Base-by-base conservation (phyloP, 2,797 vertebrate species). In the Pangasius krempfi region DNA sequence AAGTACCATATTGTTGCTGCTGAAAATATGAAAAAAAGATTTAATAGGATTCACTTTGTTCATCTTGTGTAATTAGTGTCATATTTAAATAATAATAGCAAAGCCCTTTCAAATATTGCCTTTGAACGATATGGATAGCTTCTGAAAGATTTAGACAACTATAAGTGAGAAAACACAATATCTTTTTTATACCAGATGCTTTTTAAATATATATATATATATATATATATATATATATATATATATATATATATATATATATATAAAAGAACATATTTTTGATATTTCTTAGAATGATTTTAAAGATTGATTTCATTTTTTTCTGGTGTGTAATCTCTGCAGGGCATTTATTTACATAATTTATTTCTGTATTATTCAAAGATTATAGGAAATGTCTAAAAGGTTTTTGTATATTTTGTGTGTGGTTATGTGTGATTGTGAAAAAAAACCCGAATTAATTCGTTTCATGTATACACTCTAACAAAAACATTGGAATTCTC, bases 231-330 rank as follows among this genome's bases (percentile, higher is more conserved):
- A 70, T 33, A n/a, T 56, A 58, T 30, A 60, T 73, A 78, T 73
- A 64, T 72, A 94, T 94, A 95, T 94, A 93, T 95, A 95, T 50
- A 95, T 50, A 70, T 33, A n/a, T 56, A 58, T 30, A 60, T 73
- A 78, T 73, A 64, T 72, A 52, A 22, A 90, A 95, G 90, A 95
- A 91, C 91, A 94, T 96, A 96, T 96, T 96, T 96, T 97, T 97
- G 94, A 96, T 97, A 96, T 95, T 94, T 92, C 91, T 92, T 93
- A 91, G 91, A 94, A 92, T 90, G 92, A 92, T 93, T 95, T 93
- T 91, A 90, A 92, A 56, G 86, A 93, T 92, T 91, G 93, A 90
- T 92, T 91, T 92, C 92, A 40, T 40, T 90, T 92, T 93, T 93
- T 92, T 87, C 88, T 91, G 90, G 44, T 52, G 90, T 87, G 89